Conservation (phyloP, 35 echinoderm and acorn worm species). For the Strongylocentrotus purpuratus region DNA sequence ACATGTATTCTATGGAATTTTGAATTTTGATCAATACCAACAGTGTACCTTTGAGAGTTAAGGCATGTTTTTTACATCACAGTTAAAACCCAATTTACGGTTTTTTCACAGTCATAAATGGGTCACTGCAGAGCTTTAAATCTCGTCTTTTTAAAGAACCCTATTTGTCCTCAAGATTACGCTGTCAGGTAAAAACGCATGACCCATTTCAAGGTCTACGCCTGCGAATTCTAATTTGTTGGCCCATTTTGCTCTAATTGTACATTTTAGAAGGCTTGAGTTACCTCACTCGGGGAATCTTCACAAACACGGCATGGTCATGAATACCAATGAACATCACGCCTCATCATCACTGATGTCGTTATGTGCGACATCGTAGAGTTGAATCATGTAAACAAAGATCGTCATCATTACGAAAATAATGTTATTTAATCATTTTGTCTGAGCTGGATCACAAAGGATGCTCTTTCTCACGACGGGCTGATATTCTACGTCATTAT, state of each 20-base stretch:
- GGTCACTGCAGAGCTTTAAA: neutral
- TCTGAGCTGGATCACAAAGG: no score
- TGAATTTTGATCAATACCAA: no score
- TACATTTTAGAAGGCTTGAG: neutral
- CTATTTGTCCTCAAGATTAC: neutral
- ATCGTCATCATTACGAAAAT: neutral
- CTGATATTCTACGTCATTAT: no score
- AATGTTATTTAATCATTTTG: neutral
- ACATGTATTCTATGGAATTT: no score
- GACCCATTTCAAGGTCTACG: neutral
- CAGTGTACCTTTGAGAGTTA: no score
- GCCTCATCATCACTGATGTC: neutral
- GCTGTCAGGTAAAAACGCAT: neutral
- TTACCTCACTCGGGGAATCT: neutral
- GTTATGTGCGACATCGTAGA: neutral
- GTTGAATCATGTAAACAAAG: neutral
- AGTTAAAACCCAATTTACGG: no score
- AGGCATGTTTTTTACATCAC: no score
- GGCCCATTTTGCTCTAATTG: constrained; percentile 16
- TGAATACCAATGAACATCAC: neutral
- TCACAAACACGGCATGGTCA: neutral
- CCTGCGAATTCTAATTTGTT: neutral
- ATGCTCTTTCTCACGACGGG: no score
- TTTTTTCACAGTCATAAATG: neutral
- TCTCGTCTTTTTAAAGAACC: neutral